phyloP scores from a whole-genome alignment of 2,888 invertebrate genomes.

The Chrysomela aeneicollis region DNA sequence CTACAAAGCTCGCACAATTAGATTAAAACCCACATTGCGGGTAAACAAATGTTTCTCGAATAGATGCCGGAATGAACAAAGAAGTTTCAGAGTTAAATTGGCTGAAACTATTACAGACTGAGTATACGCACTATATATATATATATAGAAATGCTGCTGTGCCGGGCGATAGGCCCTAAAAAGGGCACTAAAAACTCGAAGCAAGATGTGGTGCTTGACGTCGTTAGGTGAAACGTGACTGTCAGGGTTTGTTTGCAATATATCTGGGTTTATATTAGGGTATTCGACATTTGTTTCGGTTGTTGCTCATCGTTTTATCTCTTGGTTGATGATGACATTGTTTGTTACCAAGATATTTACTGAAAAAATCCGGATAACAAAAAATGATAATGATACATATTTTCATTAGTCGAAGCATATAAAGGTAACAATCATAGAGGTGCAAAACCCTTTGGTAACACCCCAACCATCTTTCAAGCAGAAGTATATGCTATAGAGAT shows the following conservation, averaged over 20 bases:
- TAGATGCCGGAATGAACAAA: constrained; percentile 1
- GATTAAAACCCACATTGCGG: background rate
- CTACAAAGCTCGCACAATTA: background rate
- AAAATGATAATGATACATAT: too few species aligned
- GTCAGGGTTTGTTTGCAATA: background rate
- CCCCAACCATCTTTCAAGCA: too few species aligned
- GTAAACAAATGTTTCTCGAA: background rate
- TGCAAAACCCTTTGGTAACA: too few species aligned
- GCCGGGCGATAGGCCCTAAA: constrained; percentile 7
- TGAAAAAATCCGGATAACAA: too few species aligned
- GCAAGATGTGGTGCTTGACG: background rate
- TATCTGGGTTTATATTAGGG: background rate
- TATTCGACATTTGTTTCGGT: background rate
- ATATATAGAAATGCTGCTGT: background rate
- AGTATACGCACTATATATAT: constrained; percentile 4
- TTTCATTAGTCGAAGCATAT: too few species aligned
- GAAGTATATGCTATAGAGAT: too few species aligned
- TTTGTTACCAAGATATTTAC: too few species aligned
- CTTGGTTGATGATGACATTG: too few species aligned
- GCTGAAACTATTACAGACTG: background rate
- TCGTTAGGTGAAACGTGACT: background rate
- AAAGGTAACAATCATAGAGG: too few species aligned
- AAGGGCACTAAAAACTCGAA: constrained; percentile 4
- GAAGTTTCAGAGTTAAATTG: background rate
- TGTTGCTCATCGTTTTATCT: background rate